Percentiles rank a stretch among this genome's conserved stretches.
Evolutionary conservation across 2,113 vertebrate species (phyloP).

Genomic region (Colaptes auratus): DNA sequence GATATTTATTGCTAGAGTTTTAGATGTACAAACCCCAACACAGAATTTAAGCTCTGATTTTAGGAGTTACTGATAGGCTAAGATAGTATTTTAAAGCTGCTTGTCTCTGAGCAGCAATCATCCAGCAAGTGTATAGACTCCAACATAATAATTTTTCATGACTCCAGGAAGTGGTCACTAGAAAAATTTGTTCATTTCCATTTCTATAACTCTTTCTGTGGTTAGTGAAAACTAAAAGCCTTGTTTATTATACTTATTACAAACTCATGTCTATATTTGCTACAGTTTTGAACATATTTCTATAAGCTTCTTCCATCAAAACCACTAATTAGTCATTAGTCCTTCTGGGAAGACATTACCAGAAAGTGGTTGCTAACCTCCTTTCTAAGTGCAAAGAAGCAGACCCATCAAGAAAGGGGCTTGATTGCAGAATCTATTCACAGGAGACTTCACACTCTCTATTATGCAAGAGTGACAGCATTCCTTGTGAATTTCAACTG

Average conservation of each 20-base stretch:
- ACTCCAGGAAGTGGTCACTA: background rate
- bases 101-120: background rate
- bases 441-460: background rate
- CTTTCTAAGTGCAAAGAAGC: background rate
- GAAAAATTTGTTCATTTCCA: background rate
- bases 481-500: conserved; percentile 38
- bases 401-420: background rate
- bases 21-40: background rate
- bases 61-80: background rate
- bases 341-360: background rate
- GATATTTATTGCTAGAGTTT: background rate
- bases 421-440: background rate
- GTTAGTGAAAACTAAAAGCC: background rate
- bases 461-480: background rate
- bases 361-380: background rate
- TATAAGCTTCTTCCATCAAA: background rate
- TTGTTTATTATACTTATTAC: background rate
- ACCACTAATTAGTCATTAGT: background rate
- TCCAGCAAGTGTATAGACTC: background rate
- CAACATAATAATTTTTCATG: background rate
- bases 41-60: background rate
- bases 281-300: background rate
- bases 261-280: background rate
- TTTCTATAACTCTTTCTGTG: background rate
- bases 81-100: background rate